Base-by-base conservation (phyloP, 2,797 vertebrate species). In the Borostomias antarcticus region DNA sequence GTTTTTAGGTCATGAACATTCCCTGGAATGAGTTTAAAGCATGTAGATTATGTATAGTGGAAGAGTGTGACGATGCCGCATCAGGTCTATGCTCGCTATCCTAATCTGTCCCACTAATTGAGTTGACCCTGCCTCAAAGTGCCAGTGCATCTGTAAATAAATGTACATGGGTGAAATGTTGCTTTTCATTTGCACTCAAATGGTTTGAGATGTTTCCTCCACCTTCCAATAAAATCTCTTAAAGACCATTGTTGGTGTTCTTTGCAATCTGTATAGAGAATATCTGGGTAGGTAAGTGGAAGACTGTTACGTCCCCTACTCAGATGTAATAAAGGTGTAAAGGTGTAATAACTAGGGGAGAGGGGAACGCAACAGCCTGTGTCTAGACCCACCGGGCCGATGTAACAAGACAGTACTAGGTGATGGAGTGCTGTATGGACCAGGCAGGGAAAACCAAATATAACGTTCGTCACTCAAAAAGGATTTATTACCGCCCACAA, bases 121-220 rank as follows among this genome's bases (percentile, higher is more conserved):
- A 78, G 72, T 87, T 86, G 63, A 82, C 62, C 72, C 74, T 72
- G 74, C 85, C 80, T 86, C 77, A 40, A 87, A 89, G 85, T 88
- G 86, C 87, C 88, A 89, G 88, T 88, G 88, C 89, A 89, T 90
- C 89, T 91, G 90, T 91, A 91, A 90, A 90, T 89, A 89, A 80
- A 82, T 88, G 85, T 52, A 81, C 80, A 85, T 87, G 86, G 87
- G 80, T 85, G 85, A 85, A 87, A 88, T 88, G 87, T 90, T 87
- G 76, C 87, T 88, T 82, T 80, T 91, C 80, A 88, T 90, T 89
- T 90, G 87, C 83, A 81, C 82, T 82, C 77, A 74, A 81, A 85
- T 87, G 83, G 85, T 78, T 84, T 75, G 70, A 89, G 81, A 84
- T 89, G 80, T 90, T 89, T 89, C 79, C 70, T 89, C 88, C 85